Evolutionary conservation across 2,888 invertebrate species (phyloP).

Genomic region (Yponomeuta evonymella): DNA sequence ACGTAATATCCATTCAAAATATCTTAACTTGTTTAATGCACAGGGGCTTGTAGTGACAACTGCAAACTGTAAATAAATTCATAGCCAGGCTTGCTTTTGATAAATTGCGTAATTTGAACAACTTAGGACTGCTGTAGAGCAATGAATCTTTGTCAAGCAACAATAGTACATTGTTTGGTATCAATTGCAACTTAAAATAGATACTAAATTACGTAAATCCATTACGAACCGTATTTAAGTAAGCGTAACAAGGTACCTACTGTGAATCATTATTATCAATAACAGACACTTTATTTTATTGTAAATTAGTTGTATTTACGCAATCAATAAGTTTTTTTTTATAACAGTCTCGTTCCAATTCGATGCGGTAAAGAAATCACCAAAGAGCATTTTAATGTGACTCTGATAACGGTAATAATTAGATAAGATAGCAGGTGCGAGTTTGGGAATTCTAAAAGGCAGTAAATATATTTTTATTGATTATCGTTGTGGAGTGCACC

Average conservation of each 20-base stretch:
- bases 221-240: slow-evolving; percentile 54
- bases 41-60: slow-evolving; percentile 15
- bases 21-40: neutral
- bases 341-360: slow-evolving; percentile 8
- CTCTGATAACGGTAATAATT: slow-evolving; percentile 15
- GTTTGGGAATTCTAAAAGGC: slow-evolving; percentile 56
- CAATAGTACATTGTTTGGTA: slow-evolving; percentile 61
- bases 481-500: slow-evolving; percentile 55
- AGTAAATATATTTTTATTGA: slow-evolving; percentile 63
- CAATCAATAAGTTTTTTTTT: neutral
- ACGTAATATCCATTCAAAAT: neutral
- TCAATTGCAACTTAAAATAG: slow-evolving; percentile 66
- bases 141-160: slow-evolving; percentile 68
- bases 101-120: slow-evolving; percentile 62
- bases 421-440: slow-evolving; percentile 22
- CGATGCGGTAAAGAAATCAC: slow-evolving; percentile 4
- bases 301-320: slow-evolving; percentile 9
- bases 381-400: slow-evolving; percentile 12
- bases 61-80: slow-evolving; percentile 40
- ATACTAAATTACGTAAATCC: slow-evolving; percentile 66
- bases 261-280: slow-evolving; percentile 55
- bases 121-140: slow-evolving; percentile 55
- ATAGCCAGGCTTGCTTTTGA: slow-evolving; percentile 49
- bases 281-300: slow-evolving; percentile 16
- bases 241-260: slow-evolving; percentile 48